Evolutionary conservation across 2,797 vertebrate species (phyloP), one percentile per base, ranked within the genome.

Genomic region (Chaetodon trifasciatus): DNA sequence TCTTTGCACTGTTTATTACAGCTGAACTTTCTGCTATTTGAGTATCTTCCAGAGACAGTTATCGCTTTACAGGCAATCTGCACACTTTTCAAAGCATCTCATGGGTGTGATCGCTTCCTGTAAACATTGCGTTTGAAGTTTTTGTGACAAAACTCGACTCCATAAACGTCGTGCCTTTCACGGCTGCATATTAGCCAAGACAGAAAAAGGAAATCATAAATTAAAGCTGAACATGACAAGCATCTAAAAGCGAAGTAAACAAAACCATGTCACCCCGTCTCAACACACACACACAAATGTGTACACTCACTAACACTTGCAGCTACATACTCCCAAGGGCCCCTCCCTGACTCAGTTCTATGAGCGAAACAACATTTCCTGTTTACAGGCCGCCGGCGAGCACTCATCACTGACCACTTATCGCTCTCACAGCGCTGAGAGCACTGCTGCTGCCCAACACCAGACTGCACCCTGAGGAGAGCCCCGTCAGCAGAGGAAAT

Each of bases 341-440:
- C 82, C 73, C 78, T 89, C 86, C 84, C 70, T 62, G 79, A 86
- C 81, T 91, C 78, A 79, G 82, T 79, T 90, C 82, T 57, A 70
- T 37, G 84, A 89, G 89, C 81, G 71, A 94, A 93, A 86, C 83
- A 92, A 90, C 89, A 92, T 91, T 95, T 96, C 95, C 95, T 95
- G 95, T 96, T 95, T 94, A 95, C 90, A 90, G 77, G 88, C 67
- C 69, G 56, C 60, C 56, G 55, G 74, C 55, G 69, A 88, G 85
- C 85, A 82, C 82, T 83, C 89, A 86, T 91, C 74, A 69, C 84
- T 68, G 68, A 61, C 86, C 88, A 90, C 90, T 93, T 87, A 93
- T 89, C 80, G 68, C 79, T 84, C 86, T 56, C 60, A 74, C 84
- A 80, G 63, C 24, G 21, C 40, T 37, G 73, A 84, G 86, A 85